Evolutionary conservation across 2,797 vertebrate species (phyloP).

Genomic region (Loris lydekkerianus): DNA sequence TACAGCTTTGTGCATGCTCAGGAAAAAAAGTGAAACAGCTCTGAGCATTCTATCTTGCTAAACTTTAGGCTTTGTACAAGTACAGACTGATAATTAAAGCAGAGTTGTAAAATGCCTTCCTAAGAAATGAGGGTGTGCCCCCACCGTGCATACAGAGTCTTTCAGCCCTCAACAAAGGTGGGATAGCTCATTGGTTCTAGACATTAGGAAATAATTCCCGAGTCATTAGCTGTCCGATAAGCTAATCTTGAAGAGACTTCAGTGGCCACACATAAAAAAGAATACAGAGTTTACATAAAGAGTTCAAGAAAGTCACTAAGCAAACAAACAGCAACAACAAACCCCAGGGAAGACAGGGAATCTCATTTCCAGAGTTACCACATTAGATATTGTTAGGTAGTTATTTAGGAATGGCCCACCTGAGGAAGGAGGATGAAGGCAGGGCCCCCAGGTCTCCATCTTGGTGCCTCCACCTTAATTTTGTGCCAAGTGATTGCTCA

Average conservation of each 20-base stretch:
- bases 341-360: background rate
- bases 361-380: background rate
- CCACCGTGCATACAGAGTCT: too few species aligned
- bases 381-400: background rate
- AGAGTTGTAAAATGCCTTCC: background rate
- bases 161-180: background rate
- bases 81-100: background rate
- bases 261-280: slow-evolving; percentile 1
- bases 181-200: background rate
- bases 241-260: background rate
- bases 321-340: background rate
- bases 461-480: too few species aligned
- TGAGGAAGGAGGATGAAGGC: too few species aligned
- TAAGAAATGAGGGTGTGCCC: background rate
- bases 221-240: background rate
- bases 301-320: background rate
- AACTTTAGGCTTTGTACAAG: background rate
- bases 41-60: background rate
- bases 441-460: too few species aligned
- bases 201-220: background rate
- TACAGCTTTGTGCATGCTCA: background rate
- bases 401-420: too few species aligned
- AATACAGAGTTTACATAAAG: background rate
- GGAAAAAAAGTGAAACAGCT: background rate
- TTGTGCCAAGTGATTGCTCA: too few species aligned